Evolutionary conservation across 2,888 invertebrate genomes (phyloP), one percentile per base, ranked within the genome.

Genomic region (Andrena marginata): DNA sequence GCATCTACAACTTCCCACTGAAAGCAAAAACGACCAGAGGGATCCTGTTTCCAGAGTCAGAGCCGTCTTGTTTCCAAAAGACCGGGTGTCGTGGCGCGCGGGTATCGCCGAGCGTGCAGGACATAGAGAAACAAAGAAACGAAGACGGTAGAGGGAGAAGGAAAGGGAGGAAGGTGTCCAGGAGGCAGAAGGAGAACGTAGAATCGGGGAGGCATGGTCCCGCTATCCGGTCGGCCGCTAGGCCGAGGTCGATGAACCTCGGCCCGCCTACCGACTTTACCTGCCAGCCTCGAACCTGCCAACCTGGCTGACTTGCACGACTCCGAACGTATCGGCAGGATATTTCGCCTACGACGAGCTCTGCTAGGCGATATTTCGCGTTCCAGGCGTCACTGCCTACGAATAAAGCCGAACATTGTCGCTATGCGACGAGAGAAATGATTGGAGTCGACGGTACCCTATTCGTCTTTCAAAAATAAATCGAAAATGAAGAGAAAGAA

Each of bases 141-240:
- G 60, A 51, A 60, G 33, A 72, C 13, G 42, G n/a, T 13, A 42
- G 42, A 68, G 20, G 71, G 35, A 76, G 60, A 75, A 49, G 64
- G 33, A 49, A 42, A 63, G 62, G 59, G 13, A 70, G 69, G 54
- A 71, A 65, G 59, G 60, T 68, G 59, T 71, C 75, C 56, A 71
- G 69, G 20, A 70, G 75, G 62, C 49, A 79, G 72, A 82, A 78
- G 81, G 82, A 90, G 91, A 90, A 90, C 90, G 90, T 92, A 91
- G 91, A 93, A 92, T 92, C 92, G 91, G 92, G 92, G 93, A 93
- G 92, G 91, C 92, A 92, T 92, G 92, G 92, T 94, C 93, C 94
- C 94, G 94, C 94, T 94, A 94, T 94, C 91, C 93, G 93, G 93
- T 93, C 92, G 93, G 91, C 93, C 93, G 94, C 94, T 94, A 94